phyloP scores from a whole-genome alignment of 2,113 vertebrate species.

The Alces alces region DNA sequence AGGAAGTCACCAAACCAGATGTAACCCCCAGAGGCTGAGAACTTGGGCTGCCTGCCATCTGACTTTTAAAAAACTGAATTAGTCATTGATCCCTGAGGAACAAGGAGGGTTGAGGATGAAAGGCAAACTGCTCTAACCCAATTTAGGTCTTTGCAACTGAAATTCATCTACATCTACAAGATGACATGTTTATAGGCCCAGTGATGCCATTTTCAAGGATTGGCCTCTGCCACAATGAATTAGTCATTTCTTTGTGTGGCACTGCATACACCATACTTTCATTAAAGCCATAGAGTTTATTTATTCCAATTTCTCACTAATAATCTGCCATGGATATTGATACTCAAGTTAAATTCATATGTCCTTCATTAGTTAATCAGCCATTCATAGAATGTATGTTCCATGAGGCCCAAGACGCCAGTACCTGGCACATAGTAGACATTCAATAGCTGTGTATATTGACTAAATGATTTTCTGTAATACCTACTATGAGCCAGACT shows the following conservation, averaged over 20 bases:
- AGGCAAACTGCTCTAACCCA: background rate
- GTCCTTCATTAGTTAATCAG: background rate
- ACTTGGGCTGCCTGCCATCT: background rate
- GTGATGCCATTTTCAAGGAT: background rate
- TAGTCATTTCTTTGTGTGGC: background rate
- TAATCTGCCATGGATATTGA: background rate
- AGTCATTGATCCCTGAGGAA: constrained; percentile 23
- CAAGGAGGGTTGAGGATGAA: background rate
- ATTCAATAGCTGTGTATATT: background rate
- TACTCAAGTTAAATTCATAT: background rate
- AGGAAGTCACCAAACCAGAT: constrained; percentile 27
- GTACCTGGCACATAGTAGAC: background rate
- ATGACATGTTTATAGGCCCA: background rate
- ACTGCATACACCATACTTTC: background rate
- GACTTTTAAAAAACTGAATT: constrained; percentile 10
- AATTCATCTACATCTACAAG: background rate
- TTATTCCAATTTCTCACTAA: background rate
- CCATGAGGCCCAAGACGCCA: background rate
- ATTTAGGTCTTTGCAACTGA: constrained; percentile 13
- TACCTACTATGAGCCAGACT: background rate
- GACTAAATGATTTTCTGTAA: background rate
- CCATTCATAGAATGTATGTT: background rate
- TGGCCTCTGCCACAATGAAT: background rate
- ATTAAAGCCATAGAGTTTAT: background rate
- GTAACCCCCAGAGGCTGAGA: background rate